Base-by-base conservation (phyloP, 2,888 invertebrate species). In the Drosophila tripunctata region DNA sequence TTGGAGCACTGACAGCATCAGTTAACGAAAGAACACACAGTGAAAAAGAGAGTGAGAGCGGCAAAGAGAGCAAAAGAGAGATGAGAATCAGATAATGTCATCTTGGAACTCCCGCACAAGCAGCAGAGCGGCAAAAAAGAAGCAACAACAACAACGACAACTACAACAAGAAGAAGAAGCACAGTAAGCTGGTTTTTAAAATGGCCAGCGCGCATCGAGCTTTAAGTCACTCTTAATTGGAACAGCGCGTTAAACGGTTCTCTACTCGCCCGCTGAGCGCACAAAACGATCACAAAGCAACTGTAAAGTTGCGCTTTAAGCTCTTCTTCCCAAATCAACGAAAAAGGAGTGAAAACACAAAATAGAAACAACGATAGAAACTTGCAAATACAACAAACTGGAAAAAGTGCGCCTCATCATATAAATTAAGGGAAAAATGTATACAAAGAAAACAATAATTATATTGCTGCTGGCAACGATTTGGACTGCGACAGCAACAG, bases 101-200 rank as follows among this genome's bases (percentile, higher is more conserved):
- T 30, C 33, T 15, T 58, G 58, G 36, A 36, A 51, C 44, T 51
- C 36, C 27, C 51, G 15, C 4, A 52, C 4, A 52, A 38, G 30
- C 19, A 60, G 21, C 19, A 45, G 45, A 50, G 57, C 22, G 33
- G 30, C 21, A 38, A 57, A 43, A 65, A 40, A 44, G 33, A 51
- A 44, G 31, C 22, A 54, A 51, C 47, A 67, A 64, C 55, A 56
- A 55, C 47, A 35, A 38, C 30, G n/a, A n/a, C n/a, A n/a, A n/a
- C n/a, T n/a, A n/a, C n/a, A n/a, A 43, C 40, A 63, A 4, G 17
- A 19, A 30, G 35, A 50, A 62, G 48, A 56, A 71, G 14, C 33
- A 47, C 54, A 38, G 64, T 52, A 75, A 83, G 81, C 83, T 70
- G 82, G 85, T 80, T 83, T 78, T 83, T 74, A 80, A 81, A 83